Percentiles rank a stretch among this genome's conserved stretches.
Evolutionary conservation across 2,113 vertebrate species (phyloP).

Genomic region (Uria lomvia): DNA sequence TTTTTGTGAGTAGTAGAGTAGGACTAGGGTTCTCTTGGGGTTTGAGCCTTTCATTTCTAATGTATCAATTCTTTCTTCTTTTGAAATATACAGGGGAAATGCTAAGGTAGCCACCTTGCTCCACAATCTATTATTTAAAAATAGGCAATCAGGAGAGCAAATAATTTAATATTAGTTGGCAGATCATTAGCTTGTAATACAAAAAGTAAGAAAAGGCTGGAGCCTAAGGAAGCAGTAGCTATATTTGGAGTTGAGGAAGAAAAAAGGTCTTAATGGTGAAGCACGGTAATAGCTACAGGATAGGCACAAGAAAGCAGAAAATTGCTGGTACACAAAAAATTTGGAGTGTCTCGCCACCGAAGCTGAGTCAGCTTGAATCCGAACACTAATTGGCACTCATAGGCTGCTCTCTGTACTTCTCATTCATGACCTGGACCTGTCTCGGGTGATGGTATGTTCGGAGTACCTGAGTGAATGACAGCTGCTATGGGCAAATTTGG

Average conservation of each 20-base stretch:
- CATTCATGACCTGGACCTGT: neutral
- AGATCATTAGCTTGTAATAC: conserved; percentile 17
- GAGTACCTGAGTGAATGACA: neutral
- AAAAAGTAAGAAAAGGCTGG: conserved; percentile 5
- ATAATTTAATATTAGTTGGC: conserved; percentile 42
- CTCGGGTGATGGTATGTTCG: neutral
- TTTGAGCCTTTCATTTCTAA: neutral
- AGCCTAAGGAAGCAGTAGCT: neutral
- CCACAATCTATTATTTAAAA: conserved; percentile 4
- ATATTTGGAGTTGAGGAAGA: neutral
- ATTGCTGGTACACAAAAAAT: neutral
- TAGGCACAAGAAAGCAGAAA: neutral
- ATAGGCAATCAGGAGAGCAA: conserved; percentile 34
- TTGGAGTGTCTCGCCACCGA: neutral
- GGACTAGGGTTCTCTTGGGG: neutral
- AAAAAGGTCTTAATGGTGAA: neutral
- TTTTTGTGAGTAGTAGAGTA: neutral
- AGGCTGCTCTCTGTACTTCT: neutral
- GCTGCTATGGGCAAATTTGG: neutral
- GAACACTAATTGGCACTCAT: neutral
- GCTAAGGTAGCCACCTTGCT: neutral
- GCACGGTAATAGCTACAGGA: neutral
- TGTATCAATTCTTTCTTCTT: neutral
- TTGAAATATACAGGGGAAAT: neutral
- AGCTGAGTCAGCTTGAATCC: conserved; percentile 12